Percentiles rank a stretch among this genome's conserved stretches.
Evolutionary conservation across 2,888 invertebrate genomes (phyloP).

Genomic region (Sisyra terminalis): DNA sequence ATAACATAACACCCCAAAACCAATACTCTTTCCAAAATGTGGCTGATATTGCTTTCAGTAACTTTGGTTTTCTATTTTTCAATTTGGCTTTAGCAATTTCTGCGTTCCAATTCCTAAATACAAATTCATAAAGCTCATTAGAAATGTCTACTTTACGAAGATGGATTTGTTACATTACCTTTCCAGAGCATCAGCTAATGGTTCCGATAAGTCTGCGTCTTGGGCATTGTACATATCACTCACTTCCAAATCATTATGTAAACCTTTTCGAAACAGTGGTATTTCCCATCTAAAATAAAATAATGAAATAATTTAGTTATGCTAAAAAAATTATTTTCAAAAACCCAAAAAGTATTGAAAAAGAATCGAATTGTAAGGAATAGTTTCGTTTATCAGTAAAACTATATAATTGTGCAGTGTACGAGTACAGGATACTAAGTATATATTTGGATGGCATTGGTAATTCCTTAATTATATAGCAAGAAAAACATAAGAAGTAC

Average conservation of each 20-base stretch:
- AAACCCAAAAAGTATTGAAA: no score
- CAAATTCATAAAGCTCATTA: slow-evolving; percentile 5
- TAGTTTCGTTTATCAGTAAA: no score
- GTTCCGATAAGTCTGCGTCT: slow-evolving; percentile 46
- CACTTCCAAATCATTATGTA: slow-evolving; percentile 49
- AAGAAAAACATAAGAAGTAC: no score
- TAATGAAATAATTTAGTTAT: no score
- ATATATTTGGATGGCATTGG: no score
- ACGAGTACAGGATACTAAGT: no score
- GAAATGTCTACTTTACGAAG: not conserved
- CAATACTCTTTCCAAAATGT: slow-evolving; percentile 53
- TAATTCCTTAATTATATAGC: no score
- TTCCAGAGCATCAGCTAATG: slow-evolving; percentile 51
- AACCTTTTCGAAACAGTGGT: slow-evolving; percentile 58
- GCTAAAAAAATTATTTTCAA: no score
- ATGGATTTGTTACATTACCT: slow-evolving; percentile 24
- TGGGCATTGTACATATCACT: slow-evolving; percentile 59
- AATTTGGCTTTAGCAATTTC: slow-evolving; percentile 39
- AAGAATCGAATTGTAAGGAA: no score
- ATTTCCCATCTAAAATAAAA: slow-evolving; percentile 3
- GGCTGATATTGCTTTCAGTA: slow-evolving; percentile 44
- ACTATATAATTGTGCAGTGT: no score
- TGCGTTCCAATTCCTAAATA: slow-evolving; percentile 47
- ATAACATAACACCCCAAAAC: slow-evolving; percentile 40
- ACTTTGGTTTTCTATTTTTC: slow-evolving; percentile 39